Evolutionary conservation across 2,113 vertebrate genomes (phyloP).

Genomic region (Zosterops lateralis): DNA sequence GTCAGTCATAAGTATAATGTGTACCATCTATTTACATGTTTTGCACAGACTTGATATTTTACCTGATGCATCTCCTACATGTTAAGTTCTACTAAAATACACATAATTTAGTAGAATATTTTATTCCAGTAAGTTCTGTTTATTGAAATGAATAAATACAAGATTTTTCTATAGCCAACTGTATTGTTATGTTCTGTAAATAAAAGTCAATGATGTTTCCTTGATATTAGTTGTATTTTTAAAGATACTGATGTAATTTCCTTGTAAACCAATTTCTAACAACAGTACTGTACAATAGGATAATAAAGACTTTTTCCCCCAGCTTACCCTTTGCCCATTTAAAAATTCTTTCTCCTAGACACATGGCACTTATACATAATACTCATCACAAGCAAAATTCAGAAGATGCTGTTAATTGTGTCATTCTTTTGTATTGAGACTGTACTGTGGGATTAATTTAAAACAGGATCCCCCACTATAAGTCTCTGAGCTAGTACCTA

Average conservation of each 20-base stretch:
- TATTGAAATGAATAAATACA: not conserved
- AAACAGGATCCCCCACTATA: not conserved
- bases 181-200: not conserved
- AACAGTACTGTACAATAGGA: not conserved
- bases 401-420: not conserved
- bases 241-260: not conserved
- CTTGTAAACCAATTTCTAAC: not conserved
- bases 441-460: not conserved
- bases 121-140: not conserved
- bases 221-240: not conserved
- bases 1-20: not conserved
- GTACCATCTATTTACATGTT: not conserved
- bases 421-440: not conserved
- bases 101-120: not conserved
- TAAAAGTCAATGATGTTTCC: not conserved
- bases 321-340: not conserved
- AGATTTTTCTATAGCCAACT: not conserved
- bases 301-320: not conserved
- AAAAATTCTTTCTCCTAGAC: not conserved
- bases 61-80: not conserved
- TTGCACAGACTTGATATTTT: not conserved
- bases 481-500: not conserved
- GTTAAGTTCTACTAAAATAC: not conserved
- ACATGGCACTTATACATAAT: not conserved
- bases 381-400: not conserved